A percentile compares a stretch with the other conserved stretches of the same genome.
phyloP scores from a whole-genome alignment of 2,113 vertebrate species.

The Uria aalge region DNA sequence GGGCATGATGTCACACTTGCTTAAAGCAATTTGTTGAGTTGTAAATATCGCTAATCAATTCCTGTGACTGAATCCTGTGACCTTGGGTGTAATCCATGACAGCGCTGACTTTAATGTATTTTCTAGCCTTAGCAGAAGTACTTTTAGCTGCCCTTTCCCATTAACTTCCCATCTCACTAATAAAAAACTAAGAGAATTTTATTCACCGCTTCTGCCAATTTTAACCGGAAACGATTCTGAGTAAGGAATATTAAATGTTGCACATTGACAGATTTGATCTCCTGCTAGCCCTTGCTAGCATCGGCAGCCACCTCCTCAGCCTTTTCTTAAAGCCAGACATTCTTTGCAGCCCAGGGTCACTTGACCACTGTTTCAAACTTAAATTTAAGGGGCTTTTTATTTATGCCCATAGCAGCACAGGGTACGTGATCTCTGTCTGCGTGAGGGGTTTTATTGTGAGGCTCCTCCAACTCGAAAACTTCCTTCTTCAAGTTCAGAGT shows the following conservation, averaged over 20 bases:
- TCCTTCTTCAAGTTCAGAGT: background rate
- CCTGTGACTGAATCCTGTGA: conserved; percentile 4
- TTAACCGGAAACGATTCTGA: background rate
- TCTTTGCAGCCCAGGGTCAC: background rate
- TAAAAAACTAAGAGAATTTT: conserved; percentile 27
- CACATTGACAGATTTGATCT: background rate
- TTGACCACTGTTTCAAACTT: background rate
- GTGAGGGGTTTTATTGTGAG: background rate
- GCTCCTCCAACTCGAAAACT: background rate
- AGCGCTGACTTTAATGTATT: conserved; percentile 7
- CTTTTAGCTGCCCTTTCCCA: conserved; percentile 46
- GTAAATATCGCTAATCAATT: conserved; percentile 55
- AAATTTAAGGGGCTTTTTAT: background rate
- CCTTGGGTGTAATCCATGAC: conserved; percentile 21
- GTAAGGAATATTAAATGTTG: background rate
- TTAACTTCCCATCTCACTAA: conserved; percentile 40
- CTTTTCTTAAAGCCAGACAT: background rate
- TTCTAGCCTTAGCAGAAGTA: conserved; percentile 25
- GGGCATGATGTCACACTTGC: conserved; percentile 25
- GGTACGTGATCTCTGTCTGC: background rate
- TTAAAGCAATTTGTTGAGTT: conserved; percentile 38
- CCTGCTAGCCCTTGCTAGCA: background rate
- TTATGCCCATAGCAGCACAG: background rate
- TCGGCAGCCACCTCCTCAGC: background rate
- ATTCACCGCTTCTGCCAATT: conserved; percentile 29